Percentiles rank a stretch among this genome's conserved stretches.
Evolutionary conservation across 2,888 invertebrate genomes (phyloP).

Genomic region (Pheosia tremula): DNA sequence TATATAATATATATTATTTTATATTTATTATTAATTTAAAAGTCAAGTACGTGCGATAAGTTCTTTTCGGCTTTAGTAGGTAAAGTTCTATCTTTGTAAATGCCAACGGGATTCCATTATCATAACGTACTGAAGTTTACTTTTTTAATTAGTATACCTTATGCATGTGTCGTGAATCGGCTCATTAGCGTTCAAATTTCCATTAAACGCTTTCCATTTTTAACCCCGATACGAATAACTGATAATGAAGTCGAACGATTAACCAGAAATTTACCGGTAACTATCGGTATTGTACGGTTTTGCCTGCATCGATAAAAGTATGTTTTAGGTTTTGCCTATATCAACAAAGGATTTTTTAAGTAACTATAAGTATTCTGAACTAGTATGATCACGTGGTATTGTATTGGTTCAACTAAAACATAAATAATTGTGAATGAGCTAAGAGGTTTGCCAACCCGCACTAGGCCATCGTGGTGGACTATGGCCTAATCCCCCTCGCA

Average conservation of each 20-base stretch:
- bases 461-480: too few relatives aligned
- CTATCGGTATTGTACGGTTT: not conserved
- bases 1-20: too few relatives aligned
- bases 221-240: constrained; percentile 6
- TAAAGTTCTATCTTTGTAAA: too few relatives aligned
- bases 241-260: not conserved
- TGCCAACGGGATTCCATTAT: too few relatives aligned
- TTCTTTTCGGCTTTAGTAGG: too few relatives aligned
- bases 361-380: not conserved
- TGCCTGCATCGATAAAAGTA: not conserved
- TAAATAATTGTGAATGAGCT: too few relatives aligned
- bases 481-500: too few relatives aligned
- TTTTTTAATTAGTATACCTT: constrained; percentile 9
- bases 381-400: not conserved
- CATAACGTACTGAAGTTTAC: not conserved
- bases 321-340: not conserved
- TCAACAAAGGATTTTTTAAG: not conserved
- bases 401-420: not conserved
- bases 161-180: constrained; percentile 1
- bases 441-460: too few relatives aligned
- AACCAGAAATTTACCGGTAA: too few relatives aligned
- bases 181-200: constrained; percentile 7
- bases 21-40: too few relatives aligned
- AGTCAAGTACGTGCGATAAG: too few relatives aligned
- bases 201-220: constrained; percentile 13